Evolutionary conservation across 2,888 invertebrate genomes (phyloP).

Genomic region (Drosophila meridionalis): DNA sequence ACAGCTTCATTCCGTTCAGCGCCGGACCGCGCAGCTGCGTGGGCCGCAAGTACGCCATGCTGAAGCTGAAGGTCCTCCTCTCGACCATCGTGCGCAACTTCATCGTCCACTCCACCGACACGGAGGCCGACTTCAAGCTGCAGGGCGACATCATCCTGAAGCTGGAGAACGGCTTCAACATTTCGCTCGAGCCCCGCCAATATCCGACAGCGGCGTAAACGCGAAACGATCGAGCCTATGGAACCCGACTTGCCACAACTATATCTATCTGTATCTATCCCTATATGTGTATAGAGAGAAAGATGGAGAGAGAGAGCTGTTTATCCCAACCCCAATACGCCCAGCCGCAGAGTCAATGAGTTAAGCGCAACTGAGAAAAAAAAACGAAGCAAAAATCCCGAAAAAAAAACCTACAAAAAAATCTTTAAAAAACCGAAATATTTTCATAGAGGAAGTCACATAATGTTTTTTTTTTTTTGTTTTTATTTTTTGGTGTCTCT

Average conservation of each 20-base stretch:
- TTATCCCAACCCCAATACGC: conserved; percentile 12
- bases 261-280: background rate
- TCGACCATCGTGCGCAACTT: conserved; percentile 90
- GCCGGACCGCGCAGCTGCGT: conserved; percentile 93
- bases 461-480: background rate
- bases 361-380: conserved; percentile 10
- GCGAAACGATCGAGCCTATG: background rate
- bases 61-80: conserved; percentile 90
- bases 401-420: background rate
- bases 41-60: conserved; percentile 92
- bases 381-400: background rate
- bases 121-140: conserved; percentile 89
- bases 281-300: background rate
- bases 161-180: conserved; percentile 90
- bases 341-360: conserved; percentile 66
- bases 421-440: background rate
- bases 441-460: conserved; percentile 37
- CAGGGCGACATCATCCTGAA: conserved; percentile 91
- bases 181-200: conserved; percentile 88
- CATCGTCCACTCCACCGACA: conserved; percentile 87
- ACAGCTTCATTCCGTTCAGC: conserved; percentile 92
- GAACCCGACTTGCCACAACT: background rate
- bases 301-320: background rate
- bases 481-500: conserved; percentile 50
- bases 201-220: conserved; percentile 62